phyloP scores from a whole-genome alignment of 2,888 invertebrate genomes.

The Cheilosia vulpina region DNA sequence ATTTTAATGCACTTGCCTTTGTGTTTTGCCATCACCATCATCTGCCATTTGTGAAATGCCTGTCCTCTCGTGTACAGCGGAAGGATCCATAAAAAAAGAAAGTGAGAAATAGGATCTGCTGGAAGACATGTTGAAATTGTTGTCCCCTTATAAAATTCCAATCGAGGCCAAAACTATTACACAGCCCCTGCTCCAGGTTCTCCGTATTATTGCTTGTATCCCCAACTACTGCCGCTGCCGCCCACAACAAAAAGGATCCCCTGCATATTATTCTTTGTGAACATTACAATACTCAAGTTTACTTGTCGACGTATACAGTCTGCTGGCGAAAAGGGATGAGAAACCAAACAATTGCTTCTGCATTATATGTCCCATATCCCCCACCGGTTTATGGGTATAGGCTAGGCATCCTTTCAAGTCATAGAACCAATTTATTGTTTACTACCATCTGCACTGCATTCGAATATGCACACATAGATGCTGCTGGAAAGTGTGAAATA shows the following conservation, averaged over 20 bases:
- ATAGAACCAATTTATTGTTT: constrained; percentile 66
- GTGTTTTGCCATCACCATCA: constrained; percentile 59
- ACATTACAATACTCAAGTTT: constrained; percentile 56
- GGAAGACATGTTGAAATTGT: constrained; percentile 58
- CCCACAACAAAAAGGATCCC: neutral
- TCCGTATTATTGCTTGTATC: constrained; percentile 14
- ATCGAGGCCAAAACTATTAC: constrained; percentile 68
- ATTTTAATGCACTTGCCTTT: constrained; percentile 60
- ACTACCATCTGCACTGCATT: constrained; percentile 58
- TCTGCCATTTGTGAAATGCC: constrained; percentile 57
- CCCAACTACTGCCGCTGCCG: neutral
- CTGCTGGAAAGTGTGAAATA: constrained; percentile 23
- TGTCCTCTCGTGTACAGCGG: constrained; percentile 13
- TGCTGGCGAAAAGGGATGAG: constrained; percentile 39
- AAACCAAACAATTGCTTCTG: constrained; percentile 53
- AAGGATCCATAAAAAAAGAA: constrained; percentile 44
- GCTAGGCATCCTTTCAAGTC: constrained; percentile 44
- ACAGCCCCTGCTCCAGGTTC: constrained; percentile 27
- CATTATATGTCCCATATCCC: constrained; percentile 9
- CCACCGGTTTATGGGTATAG: constrained; percentile 36
- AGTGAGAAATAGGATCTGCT: constrained; percentile 53
- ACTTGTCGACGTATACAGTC: constrained; percentile 54
- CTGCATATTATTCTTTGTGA: constrained; percentile 45
- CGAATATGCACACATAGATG: constrained; percentile 42
- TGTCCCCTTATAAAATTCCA: constrained; percentile 66